A percentile compares a stretch with the other conserved stretches of the same genome.
These are phyloP conservation scores for Megathymus violae DNA, from an alignment of 1,140 invertebrate species.

Conservation along the genomic window DNA sequence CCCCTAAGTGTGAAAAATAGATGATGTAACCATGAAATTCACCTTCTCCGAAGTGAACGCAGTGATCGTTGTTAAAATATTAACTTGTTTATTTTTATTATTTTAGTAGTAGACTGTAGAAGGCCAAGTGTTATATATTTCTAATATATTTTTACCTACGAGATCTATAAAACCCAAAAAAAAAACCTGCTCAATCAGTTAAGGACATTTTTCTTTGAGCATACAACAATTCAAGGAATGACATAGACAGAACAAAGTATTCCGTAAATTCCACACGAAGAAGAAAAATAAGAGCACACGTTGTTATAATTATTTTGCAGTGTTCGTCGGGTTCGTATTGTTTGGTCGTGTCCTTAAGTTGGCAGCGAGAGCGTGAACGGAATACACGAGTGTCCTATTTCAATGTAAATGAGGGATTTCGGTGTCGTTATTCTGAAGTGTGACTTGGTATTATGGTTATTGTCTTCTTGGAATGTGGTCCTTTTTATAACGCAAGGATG, in stretches of 20 bases:
- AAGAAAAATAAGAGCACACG: not conserved
- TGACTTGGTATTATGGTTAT: not conserved
- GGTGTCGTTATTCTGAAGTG: not conserved
- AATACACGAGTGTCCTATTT: not conserved
- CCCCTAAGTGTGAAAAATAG: too few species aligned
- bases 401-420: not conserved
- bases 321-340: not conserved
- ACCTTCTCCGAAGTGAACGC: too few species aligned
- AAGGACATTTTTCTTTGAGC: too few species aligned
- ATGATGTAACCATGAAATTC: too few species aligned
- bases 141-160: too few species aligned
- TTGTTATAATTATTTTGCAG: not conserved
- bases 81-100: too few species aligned
- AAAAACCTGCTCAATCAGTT: too few species aligned
- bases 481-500: not conserved
- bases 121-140: too few species aligned
- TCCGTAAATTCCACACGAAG: not conserved
- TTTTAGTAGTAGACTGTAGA: too few species aligned
- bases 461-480: not conserved
- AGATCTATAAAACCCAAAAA: too few species aligned
- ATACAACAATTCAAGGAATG: not conserved
- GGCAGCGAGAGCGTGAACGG: not conserved
- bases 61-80: too few species aligned
- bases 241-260: not conserved
- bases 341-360: not conserved